Base-by-base conservation (phyloP, 1,140 invertebrate genomes). In the Coptotermes formosanus region DNA sequence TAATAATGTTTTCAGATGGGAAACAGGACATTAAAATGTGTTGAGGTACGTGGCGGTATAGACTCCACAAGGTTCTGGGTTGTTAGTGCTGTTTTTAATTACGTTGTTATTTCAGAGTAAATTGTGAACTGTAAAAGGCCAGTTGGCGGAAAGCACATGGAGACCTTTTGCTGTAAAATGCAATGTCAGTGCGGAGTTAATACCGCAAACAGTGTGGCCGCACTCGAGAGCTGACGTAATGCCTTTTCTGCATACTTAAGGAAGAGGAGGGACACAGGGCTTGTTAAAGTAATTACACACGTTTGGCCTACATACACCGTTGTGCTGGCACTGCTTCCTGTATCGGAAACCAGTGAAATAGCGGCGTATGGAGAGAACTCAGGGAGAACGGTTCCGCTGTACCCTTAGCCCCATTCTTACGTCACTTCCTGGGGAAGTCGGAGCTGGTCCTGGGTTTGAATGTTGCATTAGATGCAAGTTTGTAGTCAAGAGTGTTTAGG, bases 271-370 rank as follows among this genome's bases (percentile, higher is more conserved):
- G 64, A 25, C 11, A 48, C 48, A 48, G 48, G 11, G 9, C 48
- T 48, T 7, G 48, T 48, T 12, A 25, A 64, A 30, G 64, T 75
- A 30, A 30, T 75, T 25, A 30, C 30, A 75, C 64, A 8, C n/a
- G 64, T 75, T 75, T 75, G n/a, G n/a, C 64, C 64, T 75, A 75
- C 64, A 75, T 75, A 8, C 64, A n/a, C 64, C 25, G 64, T 75
- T 6, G 30, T 75, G 64, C n/a, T 75, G n/a, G 64, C 30, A 30
- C 25, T 30, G 9, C 25, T 30, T 7, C 64, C 64, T 75, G 64
- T 16, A 75, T 30, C 64, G 64, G n/a, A 75, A 75, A 6, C 64
- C 64, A 30, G n/a, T 25, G 3, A n/a, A n/a, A 75, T 64, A 23
- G 59, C 21, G 12, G 59, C 59, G 19, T 64, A 64, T 30, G 64